A percentile compares a stretch with the other conserved stretches of the same genome.
Conservation (phyloP, 2,797 vertebrate species). For the Eulemur coronatus region DNA sequence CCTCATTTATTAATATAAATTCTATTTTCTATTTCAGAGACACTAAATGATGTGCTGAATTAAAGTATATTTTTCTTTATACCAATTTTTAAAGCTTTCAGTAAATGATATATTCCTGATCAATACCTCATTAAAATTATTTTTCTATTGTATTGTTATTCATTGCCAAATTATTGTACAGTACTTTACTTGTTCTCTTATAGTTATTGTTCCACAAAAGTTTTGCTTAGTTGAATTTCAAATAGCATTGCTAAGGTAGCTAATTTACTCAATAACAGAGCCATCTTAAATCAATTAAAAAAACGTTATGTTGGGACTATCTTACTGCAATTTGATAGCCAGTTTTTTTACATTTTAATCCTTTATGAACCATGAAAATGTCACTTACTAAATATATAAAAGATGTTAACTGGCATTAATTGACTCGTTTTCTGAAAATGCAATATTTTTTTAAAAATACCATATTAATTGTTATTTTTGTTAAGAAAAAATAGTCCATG, state of each 20-base stretch:
- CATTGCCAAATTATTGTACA: background rate
- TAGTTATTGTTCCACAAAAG: background rate
- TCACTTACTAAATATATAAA: background rate
- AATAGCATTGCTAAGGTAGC: background rate
- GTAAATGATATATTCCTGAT: background rate
- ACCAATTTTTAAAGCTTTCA: background rate
- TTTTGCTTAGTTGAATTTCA: background rate
- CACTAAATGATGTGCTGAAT: background rate
- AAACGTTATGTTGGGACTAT: background rate
- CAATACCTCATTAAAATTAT: background rate
- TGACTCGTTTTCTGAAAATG: background rate
- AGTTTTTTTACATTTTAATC: background rate
- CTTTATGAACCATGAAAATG: background rate
- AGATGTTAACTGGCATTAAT: background rate
- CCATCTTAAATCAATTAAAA: background rate
- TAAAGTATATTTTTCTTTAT: background rate
- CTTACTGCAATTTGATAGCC: background rate
- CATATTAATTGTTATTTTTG: background rate
- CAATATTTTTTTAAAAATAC: background rate
- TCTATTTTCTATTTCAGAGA: background rate
- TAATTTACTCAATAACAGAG: background rate
- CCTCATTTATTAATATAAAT: constrained; percentile 40
- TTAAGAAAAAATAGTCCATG: background rate
- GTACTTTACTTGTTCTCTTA: background rate
- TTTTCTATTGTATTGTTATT: background rate